These are phyloP conservation scores for Halisarca cf. caerulea DNA, from an alignment of 37 sponge, comb jelly and placozoan genomes.

Conservation along the genomic window DNA sequence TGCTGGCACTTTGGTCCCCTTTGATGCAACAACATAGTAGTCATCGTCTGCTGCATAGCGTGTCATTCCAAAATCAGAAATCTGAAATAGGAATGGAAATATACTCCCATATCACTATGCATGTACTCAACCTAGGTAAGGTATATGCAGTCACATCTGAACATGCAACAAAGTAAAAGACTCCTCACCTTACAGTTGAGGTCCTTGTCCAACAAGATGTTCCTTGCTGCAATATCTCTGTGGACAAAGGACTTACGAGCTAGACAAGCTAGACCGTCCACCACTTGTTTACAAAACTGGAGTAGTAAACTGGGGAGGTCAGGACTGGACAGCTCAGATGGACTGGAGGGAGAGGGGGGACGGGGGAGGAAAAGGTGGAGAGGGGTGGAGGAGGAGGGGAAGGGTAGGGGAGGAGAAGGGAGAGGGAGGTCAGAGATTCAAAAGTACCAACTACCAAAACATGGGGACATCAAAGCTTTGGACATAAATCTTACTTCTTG, in stretches of 20 bases:
- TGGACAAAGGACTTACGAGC: slow-evolving; percentile 16
- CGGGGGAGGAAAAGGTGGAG: no score
- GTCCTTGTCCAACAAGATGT: slow-evolving; percentile 9
- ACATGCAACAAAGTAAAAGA: no score
- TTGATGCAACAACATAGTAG: background rate
- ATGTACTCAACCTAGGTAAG: no score
- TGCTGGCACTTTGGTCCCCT: background rate
- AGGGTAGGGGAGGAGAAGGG: background rate
- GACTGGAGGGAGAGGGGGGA: background rate
- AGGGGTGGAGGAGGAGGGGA: background rate
- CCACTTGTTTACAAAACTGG: slow-evolving; percentile 25
- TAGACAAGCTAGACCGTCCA: slow-evolving; percentile 13
- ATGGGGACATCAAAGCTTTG: no score
- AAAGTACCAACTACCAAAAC: no score
- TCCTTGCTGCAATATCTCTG: slow-evolving; percentile 27
- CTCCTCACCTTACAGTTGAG: slow-evolving; percentile 18
- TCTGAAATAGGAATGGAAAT: background rate
- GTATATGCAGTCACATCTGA: no score
- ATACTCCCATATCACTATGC: no score
- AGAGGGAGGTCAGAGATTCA: no score
- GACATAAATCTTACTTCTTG: background rate
- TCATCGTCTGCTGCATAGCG: background rate
- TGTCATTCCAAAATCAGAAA: slow-evolving; percentile 15
- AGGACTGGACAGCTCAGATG: background rate
- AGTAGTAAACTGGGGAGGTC: slow-evolving; percentile 19